phyloP scores from a whole-genome alignment of 2,888 invertebrate species.

The Leucoptera coffeella region DNA sequence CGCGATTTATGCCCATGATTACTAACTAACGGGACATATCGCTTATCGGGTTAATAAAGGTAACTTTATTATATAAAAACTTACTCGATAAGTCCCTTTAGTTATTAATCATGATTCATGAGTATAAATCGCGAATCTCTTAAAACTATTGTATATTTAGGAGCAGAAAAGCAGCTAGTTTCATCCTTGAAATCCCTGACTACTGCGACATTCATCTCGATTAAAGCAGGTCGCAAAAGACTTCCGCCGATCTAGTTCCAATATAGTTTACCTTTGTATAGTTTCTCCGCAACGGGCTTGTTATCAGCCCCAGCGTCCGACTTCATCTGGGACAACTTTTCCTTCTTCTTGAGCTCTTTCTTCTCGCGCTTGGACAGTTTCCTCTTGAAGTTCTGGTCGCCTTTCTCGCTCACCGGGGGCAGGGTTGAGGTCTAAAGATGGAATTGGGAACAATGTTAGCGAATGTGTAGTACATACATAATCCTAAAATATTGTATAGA shows the following conservation, averaged over 20 bases:
- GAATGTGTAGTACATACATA: too few species aligned
- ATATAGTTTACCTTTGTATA: conserved; percentile 70
- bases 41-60: too few species aligned
- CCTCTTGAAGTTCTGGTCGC: conserved; percentile 79
- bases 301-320: conserved; percentile 64
- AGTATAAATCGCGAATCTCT: neutral
- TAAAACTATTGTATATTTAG: neutral
- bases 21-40: too few species aligned
- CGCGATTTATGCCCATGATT: too few species aligned
- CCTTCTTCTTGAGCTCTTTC: conserved; percentile 94
- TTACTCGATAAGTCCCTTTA: too few species aligned
- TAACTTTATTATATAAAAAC: too few species aligned
- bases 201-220: neutral
- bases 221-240: neutral
- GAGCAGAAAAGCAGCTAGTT: neutral
- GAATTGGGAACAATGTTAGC: conserved; percentile 1
- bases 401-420: conserved; percentile 62
- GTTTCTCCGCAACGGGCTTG: conserved; percentile 81
- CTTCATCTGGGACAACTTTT: conserved; percentile 75
- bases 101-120: too few species aligned
- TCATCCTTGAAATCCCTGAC: too few species aligned
- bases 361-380: conserved; percentile 96
- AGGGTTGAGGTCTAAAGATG: conserved; percentile 13
- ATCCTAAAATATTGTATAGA: too few species aligned
- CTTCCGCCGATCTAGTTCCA: neutral